Percentiles rank a stretch among this genome's conserved stretches.
Evolutionary conservation across 2,113 vertebrate species (phyloP).

Genomic region (cattle (Bos taurus)): DNA sequence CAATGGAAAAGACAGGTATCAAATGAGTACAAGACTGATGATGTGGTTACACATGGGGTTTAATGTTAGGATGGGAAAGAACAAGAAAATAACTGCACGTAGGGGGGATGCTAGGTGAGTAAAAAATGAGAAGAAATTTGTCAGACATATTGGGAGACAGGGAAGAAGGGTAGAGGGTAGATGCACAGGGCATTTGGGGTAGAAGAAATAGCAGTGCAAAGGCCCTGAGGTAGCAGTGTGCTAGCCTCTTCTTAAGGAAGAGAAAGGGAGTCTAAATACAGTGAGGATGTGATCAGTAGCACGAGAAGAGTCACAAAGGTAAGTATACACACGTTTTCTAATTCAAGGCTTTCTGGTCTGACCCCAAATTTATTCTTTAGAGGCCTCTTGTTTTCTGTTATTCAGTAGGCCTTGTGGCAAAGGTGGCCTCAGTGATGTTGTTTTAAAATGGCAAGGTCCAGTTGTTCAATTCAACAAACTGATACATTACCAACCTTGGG

Average conservation of each 20-base stretch:
- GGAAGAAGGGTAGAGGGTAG: not conserved
- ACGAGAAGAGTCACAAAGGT: not conserved
- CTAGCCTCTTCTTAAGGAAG: not conserved
- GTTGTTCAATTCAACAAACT: not conserved
- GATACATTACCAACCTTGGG: not conserved
- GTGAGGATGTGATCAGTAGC: not conserved
- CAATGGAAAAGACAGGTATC: not conserved
- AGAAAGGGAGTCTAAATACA: not conserved
- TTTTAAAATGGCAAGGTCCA: not conserved
- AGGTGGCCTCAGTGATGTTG: not conserved
- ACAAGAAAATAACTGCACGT: not conserved
- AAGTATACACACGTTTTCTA: not conserved
- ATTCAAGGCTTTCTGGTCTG: not conserved
- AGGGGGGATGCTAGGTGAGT: not conserved
- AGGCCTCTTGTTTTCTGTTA: not conserved
- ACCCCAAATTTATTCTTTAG: not conserved
- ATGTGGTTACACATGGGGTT: not conserved
- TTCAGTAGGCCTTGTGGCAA: not conserved
- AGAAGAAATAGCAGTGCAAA: not conserved
- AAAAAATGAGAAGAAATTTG: not conserved
- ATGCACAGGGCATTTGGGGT: not conserved
- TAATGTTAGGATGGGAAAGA: not conserved
- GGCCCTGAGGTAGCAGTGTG: not conserved
- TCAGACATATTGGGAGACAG: not conserved
- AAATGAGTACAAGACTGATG: not conserved